A percentile compares a stretch with the other conserved stretches of the same genome.
Conservation (phyloP, 2,797 vertebrate species). For the Poecilia picta region DNA sequence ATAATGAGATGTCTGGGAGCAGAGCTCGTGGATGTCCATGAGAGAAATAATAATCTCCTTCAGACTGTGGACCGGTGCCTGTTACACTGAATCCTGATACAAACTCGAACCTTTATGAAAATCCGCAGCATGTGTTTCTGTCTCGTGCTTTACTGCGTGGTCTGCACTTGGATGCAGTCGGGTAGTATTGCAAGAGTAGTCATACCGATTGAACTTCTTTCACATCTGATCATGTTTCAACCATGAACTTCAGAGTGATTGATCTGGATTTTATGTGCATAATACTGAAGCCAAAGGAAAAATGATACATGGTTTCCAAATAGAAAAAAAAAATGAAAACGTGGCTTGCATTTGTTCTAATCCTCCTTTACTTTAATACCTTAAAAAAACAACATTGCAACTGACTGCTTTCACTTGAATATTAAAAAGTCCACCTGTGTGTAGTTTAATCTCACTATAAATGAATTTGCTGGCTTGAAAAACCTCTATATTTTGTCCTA, state of each 20-base stretch:
- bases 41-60: conserved; percentile 34
- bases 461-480: not conserved
- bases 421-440: not conserved
- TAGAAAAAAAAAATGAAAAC: not conserved
- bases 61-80: conserved; percentile 16
- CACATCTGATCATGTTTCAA: not conserved
- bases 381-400: not conserved
- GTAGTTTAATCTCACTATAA: not conserved
- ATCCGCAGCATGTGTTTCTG: conserved; percentile 1
- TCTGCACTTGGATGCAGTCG: too few species aligned
- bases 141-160: not conserved
- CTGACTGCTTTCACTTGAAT: not conserved
- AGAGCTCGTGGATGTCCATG: conserved; percentile 28
- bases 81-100: conserved; percentile 16
- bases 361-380: not conserved
- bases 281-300: not conserved
- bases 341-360: not conserved
- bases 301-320: not conserved
- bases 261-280: not conserved
- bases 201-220: not conserved
- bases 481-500: too few species aligned
- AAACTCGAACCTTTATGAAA: conserved; percentile 31
- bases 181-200: not conserved
- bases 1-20: conserved; percentile 70
- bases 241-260: not conserved